Base-by-base conservation (phyloP, 2,113 vertebrate genomes). In the Tretioscincus oriximinensis region DNA sequence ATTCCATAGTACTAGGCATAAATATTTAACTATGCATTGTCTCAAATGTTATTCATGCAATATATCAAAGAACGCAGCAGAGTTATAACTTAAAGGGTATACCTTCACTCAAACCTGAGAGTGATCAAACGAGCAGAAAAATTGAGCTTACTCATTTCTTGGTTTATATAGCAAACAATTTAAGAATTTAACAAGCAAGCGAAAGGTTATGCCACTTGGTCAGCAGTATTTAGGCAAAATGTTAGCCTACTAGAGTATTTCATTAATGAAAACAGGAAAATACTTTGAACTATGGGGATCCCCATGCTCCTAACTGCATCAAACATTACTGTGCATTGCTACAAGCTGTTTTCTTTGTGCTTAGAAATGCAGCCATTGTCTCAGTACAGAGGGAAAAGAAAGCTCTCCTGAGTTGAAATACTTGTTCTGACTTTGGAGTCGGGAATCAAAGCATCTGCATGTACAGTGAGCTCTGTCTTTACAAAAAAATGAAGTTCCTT, bases 1-100 rank as follows among this genome's bases (percentile, higher is more conserved):
- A 93, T 96, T 94, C 94, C 93, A 95, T 95, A 95, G 94, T 94
- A 92, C 91, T 91, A 92, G 89, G 94, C 92, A 96, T 96, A 96
- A 96, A 96, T 96, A 96, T 96, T 96, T 96, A 96, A 96, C 95
- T 94, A 94, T 91, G 93, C 95, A 96, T 95, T 95, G 95, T 96
- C 94, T 95, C 94, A 95, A 96, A 96, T 95, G 95, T 96, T 96
- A 96, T 96, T 96, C 95, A 83, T 94, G 94, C 94, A 94, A 96
- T 96, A 95, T 95, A 96, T 96, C 95, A 96, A 94, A 89, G 93
- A 93, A 92, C 95, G 93, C 90, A 90, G 92, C 90, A 78, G 90
- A 94, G 92, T 93, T 88, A 93, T 85, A 95, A 95, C 93, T 96
- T 95, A 92, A 93, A 94, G 92, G 86, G 90, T 81, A 90, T 86